These are phyloP conservation scores for Hemibagrus guttatus DNA, from an alignment of 2,797 vertebrate genomes.

Conservation along the genomic window DNA sequence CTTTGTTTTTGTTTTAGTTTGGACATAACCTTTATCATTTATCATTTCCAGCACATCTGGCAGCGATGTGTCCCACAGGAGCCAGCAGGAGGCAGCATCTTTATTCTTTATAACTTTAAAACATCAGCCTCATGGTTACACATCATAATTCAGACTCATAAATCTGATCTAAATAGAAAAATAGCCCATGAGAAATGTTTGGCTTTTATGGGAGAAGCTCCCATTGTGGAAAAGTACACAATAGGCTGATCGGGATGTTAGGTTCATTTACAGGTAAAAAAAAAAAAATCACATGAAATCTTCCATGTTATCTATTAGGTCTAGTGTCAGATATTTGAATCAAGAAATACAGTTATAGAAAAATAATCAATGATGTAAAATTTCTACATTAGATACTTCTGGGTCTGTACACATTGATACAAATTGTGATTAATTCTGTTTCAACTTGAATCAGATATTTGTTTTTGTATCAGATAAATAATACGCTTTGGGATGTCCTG, in stretches of 20 bases:
- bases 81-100: constrained; percentile 10
- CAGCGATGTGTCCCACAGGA: neutral
- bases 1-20: neutral
- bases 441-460: too few relatives aligned
- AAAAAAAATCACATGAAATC: neutral
- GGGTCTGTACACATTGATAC: neutral
- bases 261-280: neutral
- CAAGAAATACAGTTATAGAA: neutral
- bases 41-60: neutral
- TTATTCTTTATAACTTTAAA: neutral
- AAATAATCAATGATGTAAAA: neutral
- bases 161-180: neutral
- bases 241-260: neutral
- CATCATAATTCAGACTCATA: neutral
- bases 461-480: too few relatives aligned
- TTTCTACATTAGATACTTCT: neutral
- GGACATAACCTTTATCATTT: neutral
- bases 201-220: neutral
- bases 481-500: too few relatives aligned
- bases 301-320: neutral
- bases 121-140: neutral
- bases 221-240: neutral
- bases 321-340: neutral
- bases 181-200: neutral
- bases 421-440: neutral